A percentile compares a stretch with the other conserved stretches of the same genome.
phyloP scores from a whole-genome alignment of 2,113 vertebrate genomes.

The Centropus unirufus region DNA sequence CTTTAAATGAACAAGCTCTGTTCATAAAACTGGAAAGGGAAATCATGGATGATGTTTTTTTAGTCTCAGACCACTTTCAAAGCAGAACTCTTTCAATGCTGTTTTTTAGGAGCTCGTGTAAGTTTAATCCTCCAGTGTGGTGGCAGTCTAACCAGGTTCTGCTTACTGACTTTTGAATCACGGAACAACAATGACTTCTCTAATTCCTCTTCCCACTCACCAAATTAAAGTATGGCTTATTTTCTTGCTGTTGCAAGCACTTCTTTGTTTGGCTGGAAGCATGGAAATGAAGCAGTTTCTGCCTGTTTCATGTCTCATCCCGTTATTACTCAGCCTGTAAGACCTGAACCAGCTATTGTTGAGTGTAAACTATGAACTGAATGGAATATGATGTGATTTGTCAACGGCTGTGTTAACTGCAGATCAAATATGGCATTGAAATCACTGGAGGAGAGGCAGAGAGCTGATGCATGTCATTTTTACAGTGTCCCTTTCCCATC shows the following conservation, averaged over 20 bases:
- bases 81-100: slow-evolving; percentile 31
- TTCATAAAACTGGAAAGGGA: slow-evolving; percentile 39
- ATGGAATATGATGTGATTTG: slow-evolving; percentile 25
- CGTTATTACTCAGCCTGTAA: neutral
- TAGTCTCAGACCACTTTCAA: slow-evolving; percentile 52
- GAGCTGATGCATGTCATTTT: neutral
- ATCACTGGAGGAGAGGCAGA: neutral
- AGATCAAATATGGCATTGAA: slow-evolving; percentile 18
- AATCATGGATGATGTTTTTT: slow-evolving; percentile 41
- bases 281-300: neutral
- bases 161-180: slow-evolving; percentile 37
- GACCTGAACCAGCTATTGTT: slow-evolving; percentile 27
- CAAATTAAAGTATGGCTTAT: slow-evolving; percentile 32
- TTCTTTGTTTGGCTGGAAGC: slow-evolving; percentile 44
- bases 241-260: slow-evolving; percentile 54
- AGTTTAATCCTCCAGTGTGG: slow-evolving; percentile 44
- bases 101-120: neutral
- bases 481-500: neutral
- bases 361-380: slow-evolving; percentile 1
- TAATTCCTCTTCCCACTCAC: slow-evolving; percentile 49
- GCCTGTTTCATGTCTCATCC: slow-evolving; percentile 19
- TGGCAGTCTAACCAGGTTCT: slow-evolving; percentile 46
- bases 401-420: slow-evolving; percentile 4
- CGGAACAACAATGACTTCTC: slow-evolving; percentile 33
- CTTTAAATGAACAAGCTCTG: slow-evolving; percentile 48